phyloP scores from a whole-genome alignment of 2,797 vertebrate genomes.

The Mareca strepera region DNA sequence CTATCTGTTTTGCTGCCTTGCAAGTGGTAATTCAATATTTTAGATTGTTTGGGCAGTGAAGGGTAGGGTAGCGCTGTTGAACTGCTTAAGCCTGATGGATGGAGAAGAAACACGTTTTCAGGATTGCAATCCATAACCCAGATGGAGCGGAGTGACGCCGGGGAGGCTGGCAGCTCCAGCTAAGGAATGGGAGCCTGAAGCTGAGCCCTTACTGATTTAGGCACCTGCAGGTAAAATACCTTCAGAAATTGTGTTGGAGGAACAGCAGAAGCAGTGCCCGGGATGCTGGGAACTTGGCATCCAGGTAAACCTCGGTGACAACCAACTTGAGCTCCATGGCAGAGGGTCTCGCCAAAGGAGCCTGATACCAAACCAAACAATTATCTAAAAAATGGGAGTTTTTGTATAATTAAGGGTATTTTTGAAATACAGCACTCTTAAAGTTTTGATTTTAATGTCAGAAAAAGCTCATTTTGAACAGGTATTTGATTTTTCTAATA shows the following conservation, averaged over 20 bases:
- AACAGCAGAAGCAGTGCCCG: neutral
- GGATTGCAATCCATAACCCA: neutral
- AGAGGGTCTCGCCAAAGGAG: neutral
- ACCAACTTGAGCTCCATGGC: neutral
- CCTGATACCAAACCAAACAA: neutral
- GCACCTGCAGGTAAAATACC: neutral
- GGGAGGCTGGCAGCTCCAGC: neutral
- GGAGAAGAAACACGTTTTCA: neutral
- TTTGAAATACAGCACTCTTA: neutral
- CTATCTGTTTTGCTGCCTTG: neutral
- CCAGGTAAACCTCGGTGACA: neutral
- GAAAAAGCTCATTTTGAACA: neutral
- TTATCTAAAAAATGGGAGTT: neutral
- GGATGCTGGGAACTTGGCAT: no score
- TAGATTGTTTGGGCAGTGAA: neutral
- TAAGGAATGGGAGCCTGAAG: neutral
- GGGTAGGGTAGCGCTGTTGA: neutral
- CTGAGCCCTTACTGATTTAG: neutral
- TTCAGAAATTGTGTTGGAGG: neutral
- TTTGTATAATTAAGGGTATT: neutral
- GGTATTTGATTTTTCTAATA: neutral
- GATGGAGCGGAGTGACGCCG: neutral
- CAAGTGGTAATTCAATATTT: neutral
- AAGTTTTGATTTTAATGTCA: neutral
- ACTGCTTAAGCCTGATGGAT: neutral